A percentile compares a stretch with the other conserved stretches of the same genome.
These are phyloP conservation scores for Pristionchus maxplancki DNA, from an alignment of 2,888 invertebrate genomes.

Conservation along the genomic window DNA sequence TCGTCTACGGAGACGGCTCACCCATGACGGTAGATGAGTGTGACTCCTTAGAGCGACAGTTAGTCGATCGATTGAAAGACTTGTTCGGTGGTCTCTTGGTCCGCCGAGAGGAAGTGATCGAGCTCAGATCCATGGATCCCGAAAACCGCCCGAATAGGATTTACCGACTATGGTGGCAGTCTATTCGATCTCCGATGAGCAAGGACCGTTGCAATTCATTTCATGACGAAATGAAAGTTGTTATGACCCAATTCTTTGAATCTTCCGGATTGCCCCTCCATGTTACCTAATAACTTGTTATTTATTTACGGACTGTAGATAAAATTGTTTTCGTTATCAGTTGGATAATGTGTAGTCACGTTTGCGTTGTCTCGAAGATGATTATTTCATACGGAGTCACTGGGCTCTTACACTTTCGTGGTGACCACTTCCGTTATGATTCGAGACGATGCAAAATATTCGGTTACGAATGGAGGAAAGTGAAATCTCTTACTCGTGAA, in stretches of 20 bases:
- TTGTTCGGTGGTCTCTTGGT: constrained; percentile 59
- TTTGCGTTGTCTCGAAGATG: not conserved
- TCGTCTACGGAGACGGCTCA: constrained; percentile 61
- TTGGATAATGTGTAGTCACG: no score
- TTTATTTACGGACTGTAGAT: not conserved
- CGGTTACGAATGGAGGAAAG: not conserved
- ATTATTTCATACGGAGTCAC: constrained; percentile 50
- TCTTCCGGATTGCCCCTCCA: not conserved
- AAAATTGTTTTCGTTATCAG: not conserved
- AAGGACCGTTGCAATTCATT: constrained; percentile 60
- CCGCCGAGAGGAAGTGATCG: constrained; percentile 59
- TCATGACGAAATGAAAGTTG: constrained; percentile 63
- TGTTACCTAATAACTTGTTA: constrained; percentile 27
- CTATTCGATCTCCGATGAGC: constrained; percentile 59
- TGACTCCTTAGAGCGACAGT: constrained; percentile 45
- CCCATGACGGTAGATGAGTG: constrained; percentile 49
- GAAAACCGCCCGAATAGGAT: constrained; percentile 68
- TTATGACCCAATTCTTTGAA: constrained; percentile 48
- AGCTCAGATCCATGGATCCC: constrained; percentile 65
- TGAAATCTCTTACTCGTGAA: not conserved
- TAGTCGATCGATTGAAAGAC: constrained; percentile 54
- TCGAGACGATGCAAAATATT: not conserved
- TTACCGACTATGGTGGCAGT: constrained; percentile 72
- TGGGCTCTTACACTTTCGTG: constrained; percentile 43
- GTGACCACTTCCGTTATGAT: constrained; percentile 41